Base-by-base conservation (phyloP, 2,888 invertebrate genomes). In the Psylliodes chrysocephalus region DNA sequence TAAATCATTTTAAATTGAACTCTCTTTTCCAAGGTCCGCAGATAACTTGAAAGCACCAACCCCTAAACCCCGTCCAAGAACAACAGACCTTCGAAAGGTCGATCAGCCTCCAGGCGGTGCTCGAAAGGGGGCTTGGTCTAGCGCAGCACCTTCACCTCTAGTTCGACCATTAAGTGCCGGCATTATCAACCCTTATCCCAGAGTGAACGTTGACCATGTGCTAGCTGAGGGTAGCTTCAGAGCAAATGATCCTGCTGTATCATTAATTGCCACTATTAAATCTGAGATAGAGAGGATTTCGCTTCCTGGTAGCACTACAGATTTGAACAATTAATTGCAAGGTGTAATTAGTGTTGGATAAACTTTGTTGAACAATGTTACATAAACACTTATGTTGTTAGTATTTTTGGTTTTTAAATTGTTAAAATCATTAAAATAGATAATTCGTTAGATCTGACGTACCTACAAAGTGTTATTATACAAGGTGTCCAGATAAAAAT, bases 211-310 rank as follows among this genome's bases (percentile, higher is more conserved):
- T 0, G 83, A 82, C 15, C 83, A 89, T 15, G 84, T 90, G 38
- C 76, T 87, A 17, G 83, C 87, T 0, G 87, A 88, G 67, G 86
- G 87, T 3, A 84, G 84, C n/a, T 84, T 90, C 66, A 79, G 84
- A 1, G 83, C 86, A 0, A 86, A 86, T 52, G 90, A 93, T 79
- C 91, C 94, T 0, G 93, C 94, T 0, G 87, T 93, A 10, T 93
- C 94, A 0, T 85, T 94, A 19, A 94, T 95, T 73, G 89, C 91
- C 44, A 93, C 94, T 68, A 94, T 95, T 77, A 93, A 92, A 81
- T 89, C 88, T 66, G 94, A 95, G 73, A 76, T 83, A 3, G 78
- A 79, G 47, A 80, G 78, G 67, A 82, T 82, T 67, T 80, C 82
- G n/a, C 71, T 82, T 49, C 82, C 82, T 42, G 82, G 82, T 19